Base-by-base conservation (phyloP, 1,140 invertebrate genomes). In the Medauroidea extradentata region DNA sequence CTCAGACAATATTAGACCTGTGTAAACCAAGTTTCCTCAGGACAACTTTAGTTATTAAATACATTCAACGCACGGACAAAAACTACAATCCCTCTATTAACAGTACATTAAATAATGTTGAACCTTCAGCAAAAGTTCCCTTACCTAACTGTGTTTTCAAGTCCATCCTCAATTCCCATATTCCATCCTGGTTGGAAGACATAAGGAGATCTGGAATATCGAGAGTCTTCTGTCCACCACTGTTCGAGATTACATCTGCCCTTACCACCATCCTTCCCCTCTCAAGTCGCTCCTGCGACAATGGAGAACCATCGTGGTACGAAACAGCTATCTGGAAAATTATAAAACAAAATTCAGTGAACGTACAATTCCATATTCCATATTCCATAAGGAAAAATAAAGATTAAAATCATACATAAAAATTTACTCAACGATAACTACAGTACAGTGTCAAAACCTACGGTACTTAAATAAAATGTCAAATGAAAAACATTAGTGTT, bases 131-230 rank as follows among this genome's bases (percentile, higher is more conserved):
- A 46, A 46, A 46, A 46, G 16, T 49, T 49, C 21, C 25, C 38
- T 53, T 65, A 74, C 77, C 74, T 14, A 87, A 66, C 59, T 81
- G 75, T n/a, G 77, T 77, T 58, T 83, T 80, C 1, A 92, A 70
- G 75, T 93, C 88, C n/a, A 93, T 75, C 65, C 85, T 85, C 11
- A 90, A 74, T 55, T 86, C 81, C 88, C 89, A 92, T 13, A 91
- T 79, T 1, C 88, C 89, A 0, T 78, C 76, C 18, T 79, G 73
- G 2, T 81, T 80, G 11, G 79, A 66, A 0, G 82, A 81, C 75
- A 85, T 83, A 39, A 70, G 76, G 1, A 88, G 63, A 4, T 76
- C 70, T 56, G 79, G 75, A 0, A 73, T 64, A 1, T 84, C 79
- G 42, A 90, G 70, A 11, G 75, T 79, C 11, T 82, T 73, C 9